Base-by-base conservation (phyloP, 2,888 invertebrate species). In the Xylota segnis region DNA sequence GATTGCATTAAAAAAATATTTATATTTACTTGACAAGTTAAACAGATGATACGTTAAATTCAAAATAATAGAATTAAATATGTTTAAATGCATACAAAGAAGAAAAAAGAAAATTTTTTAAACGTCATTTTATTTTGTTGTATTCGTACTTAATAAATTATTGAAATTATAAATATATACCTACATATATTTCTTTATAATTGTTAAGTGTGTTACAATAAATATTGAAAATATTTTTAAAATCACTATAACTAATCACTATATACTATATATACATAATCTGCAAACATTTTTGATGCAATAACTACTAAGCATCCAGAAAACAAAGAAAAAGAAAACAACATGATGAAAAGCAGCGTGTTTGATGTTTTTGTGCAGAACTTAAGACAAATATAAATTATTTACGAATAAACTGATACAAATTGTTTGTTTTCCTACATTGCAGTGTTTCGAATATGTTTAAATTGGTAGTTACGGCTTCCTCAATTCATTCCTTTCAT, bases 321-420 rank as follows among this genome's bases (percentile, higher is more conserved):
- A 29, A 29, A n/a, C n/a, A 66, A 14, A 23, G 58, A 23, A 32
- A 52, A 23, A 34, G 18, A n/a, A 29, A 59, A 37, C 16, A 71
- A 47, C 29, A 74, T 34, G 29, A 37, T 6, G 61, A 40, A 61
- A 45, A 27, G 43, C 29, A 37, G 66, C 16, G 54, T 78, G 72
- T 78, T 78, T 74, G 45, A 68, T 83, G 75, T 74, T 83, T 68
- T 56, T 52, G 52, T 83, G 79, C 79, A 75, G 75, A 84, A 84
- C 40, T 66, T 75, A 79, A 84, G 79, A 84, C 83, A 84, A 75
- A 84, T 75, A 84, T 84, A 84, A 84, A 79, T 74, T 84, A 84
- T 84, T 84, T 84, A 84, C 58, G 70, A 84, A 75, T 75, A 70
- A 74, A 50, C 23, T 50, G 50, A 23, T 16, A 12, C 16, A 7